Evolutionary conservation across 2,113 vertebrate genomes (phyloP).

Genomic region (Ariopsis seemanni): DNA sequence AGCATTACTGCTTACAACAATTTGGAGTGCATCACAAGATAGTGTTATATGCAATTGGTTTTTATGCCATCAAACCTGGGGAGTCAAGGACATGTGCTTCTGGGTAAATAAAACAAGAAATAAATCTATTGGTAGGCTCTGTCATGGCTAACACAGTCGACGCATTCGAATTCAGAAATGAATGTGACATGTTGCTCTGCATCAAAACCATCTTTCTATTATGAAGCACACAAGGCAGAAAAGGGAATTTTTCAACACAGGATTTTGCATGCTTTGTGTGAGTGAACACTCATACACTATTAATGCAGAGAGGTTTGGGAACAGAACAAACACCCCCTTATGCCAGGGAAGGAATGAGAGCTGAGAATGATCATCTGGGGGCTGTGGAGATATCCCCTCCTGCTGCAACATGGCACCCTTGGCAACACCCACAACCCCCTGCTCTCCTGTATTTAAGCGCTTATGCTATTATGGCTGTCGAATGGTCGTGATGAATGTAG

Average conservation of each 20-base stretch:
- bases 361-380: slow-evolving; percentile 54
- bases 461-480: neutral
- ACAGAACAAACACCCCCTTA: slow-evolving; percentile 65
- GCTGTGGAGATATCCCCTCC: slow-evolving; percentile 39
- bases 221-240: slow-evolving; percentile 44
- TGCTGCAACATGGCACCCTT: slow-evolving; percentile 32
- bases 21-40: neutral
- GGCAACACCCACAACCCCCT: slow-evolving; percentile 42
- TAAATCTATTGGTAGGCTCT: neutral
- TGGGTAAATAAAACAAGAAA: neutral
- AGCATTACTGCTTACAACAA: neutral
- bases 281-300: slow-evolving; percentile 62
- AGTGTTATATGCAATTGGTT: neutral
- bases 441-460: neutral
- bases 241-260: slow-evolving; percentile 61
- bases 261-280: slow-evolving; percentile 60
- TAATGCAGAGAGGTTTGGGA: slow-evolving; percentile 63
- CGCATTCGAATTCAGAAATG: slow-evolving; percentile 31
- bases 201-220: slow-evolving; percentile 30
- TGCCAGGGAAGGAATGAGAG: slow-evolving; percentile 51
- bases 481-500: neutral
- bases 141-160: neutral
- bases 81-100: neutral
- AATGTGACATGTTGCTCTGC: neutral
- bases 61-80: neutral